phyloP scores from a whole-genome alignment of 2,797 vertebrate genomes.

The Eulemur albifrons region DNA sequence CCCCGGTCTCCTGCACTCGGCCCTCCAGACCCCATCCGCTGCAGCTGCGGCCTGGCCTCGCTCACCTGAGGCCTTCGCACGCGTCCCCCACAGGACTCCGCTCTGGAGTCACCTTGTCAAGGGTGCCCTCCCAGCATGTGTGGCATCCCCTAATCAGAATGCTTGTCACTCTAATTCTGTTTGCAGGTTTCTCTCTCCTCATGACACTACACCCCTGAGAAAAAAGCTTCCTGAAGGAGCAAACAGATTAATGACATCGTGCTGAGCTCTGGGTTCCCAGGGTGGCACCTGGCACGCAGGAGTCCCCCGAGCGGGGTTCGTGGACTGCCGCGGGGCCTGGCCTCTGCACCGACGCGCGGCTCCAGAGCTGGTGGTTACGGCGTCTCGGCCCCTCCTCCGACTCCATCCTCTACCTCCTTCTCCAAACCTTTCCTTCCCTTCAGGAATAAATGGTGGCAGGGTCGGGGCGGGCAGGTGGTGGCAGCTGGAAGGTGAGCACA shows the following conservation, averaged over 20 bases:
- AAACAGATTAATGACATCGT: neutral
- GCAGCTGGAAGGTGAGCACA: neutral
- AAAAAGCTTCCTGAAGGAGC: neutral
- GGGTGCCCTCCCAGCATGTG: neutral
- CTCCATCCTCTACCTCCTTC: neutral
- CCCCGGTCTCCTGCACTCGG: neutral
- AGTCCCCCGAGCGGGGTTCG: neutral
- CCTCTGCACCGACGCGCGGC: fast-evolving
- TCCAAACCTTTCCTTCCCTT: neutral
- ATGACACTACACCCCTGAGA: neutral
- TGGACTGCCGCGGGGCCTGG: neutral
- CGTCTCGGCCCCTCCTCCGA: neutral
- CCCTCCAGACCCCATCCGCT: neutral
- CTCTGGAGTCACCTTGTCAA: neutral
- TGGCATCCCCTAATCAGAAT: neutral
- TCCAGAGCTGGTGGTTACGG: neutral
- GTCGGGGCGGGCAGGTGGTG: fast-evolving
- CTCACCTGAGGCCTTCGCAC: neutral
- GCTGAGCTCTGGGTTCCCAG: neutral
- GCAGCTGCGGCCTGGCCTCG: fast-evolving
- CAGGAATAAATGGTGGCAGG: too few species aligned
- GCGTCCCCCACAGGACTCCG: fast-evolving
- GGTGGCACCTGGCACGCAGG: fast-evolving
- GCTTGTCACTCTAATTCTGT: neutral
- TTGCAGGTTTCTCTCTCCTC: neutral